phyloP scores from a whole-genome alignment of 2,113 vertebrate genomes.

The Gnathonemus longibarbis region DNA sequence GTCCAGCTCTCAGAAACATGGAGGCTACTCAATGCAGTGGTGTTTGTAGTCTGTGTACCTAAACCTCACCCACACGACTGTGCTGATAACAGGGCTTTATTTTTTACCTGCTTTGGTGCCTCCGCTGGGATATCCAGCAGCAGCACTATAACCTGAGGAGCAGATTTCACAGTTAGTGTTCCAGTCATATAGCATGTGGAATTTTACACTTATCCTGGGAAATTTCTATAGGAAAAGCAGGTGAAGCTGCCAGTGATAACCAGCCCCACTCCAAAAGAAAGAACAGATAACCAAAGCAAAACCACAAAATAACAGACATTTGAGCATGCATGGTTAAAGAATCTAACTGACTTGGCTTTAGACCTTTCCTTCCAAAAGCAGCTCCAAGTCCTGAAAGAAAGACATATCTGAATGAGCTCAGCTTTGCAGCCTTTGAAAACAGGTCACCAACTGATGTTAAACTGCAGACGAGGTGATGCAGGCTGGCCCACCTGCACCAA shows the following conservation, averaged over 20 bases:
- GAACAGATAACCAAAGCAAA: neutral
- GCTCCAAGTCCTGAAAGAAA: conserved; percentile 1
- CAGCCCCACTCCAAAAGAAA: neutral
- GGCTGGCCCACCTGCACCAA: conserved; percentile 9
- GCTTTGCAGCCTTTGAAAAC: neutral
- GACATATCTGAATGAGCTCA: neutral
- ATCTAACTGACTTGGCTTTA: neutral
- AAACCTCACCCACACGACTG: neutral
- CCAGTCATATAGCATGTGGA: neutral
- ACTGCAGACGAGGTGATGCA: neutral
- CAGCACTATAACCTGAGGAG: conserved; percentile 20
- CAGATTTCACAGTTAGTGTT: neutral
- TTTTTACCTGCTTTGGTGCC: conserved; percentile 27
- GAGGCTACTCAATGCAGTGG: neutral
- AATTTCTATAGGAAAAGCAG: neutral
- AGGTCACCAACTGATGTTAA: neutral
- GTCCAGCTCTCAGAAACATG: neutral
- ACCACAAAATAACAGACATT: neutral
- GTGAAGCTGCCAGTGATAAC: neutral
- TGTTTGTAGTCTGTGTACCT: neutral
- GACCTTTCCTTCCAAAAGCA: neutral
- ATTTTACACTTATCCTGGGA: neutral
- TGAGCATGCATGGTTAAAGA: neutral
- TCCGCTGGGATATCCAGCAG: conserved; percentile 16
- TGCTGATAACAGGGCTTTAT: neutral